A percentile compares a stretch with the other conserved stretches of the same genome.
Conservation (phyloP, 1,140 invertebrate species). For the Drepana arcuata region DNA sequence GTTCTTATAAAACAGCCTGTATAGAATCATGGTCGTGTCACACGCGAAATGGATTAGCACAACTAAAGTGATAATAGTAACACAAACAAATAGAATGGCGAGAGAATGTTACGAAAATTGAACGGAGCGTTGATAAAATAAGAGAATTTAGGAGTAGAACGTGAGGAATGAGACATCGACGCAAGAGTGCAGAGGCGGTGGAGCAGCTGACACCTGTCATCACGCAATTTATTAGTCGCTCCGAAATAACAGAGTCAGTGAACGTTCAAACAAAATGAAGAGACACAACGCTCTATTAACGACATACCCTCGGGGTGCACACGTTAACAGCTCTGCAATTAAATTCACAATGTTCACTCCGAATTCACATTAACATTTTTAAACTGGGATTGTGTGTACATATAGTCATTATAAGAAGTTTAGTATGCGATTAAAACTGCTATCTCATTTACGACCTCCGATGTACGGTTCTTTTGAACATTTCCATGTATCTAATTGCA, state of each 20-base stretch:
- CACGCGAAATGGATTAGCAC: constrained; percentile 28
- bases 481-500: constrained; percentile 12
- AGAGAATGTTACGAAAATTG: constrained; percentile 62
- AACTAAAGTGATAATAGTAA: constrained; percentile 40
- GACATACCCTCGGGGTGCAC: constrained; percentile 42
- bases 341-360: constrained; percentile 39
- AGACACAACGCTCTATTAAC: constrained; percentile 63
- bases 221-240: constrained; percentile 68
- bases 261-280: constrained; percentile 63
- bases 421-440: constrained; percentile 16
- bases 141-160: constrained; percentile 64
- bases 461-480: constrained; percentile 18
- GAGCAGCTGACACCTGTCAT: constrained; percentile 70
- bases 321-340: constrained; percentile 42
- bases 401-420: constrained; percentile 18
- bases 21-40: constrained; percentile 12
- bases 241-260: constrained; percentile 66
- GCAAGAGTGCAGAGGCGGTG: constrained; percentile 68
- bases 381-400: constrained; percentile 9
- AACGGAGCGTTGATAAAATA: constrained; percentile 68
- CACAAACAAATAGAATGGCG: constrained; percentile 52
- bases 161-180: constrained; percentile 69
- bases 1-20: too few relatives aligned
- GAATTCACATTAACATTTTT: constrained; percentile 20
- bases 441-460: constrained; percentile 17